These are phyloP conservation scores for Alexandromys fortis DNA, from an alignment of 2,113 vertebrate species.

Conservation along the genomic window DNA sequence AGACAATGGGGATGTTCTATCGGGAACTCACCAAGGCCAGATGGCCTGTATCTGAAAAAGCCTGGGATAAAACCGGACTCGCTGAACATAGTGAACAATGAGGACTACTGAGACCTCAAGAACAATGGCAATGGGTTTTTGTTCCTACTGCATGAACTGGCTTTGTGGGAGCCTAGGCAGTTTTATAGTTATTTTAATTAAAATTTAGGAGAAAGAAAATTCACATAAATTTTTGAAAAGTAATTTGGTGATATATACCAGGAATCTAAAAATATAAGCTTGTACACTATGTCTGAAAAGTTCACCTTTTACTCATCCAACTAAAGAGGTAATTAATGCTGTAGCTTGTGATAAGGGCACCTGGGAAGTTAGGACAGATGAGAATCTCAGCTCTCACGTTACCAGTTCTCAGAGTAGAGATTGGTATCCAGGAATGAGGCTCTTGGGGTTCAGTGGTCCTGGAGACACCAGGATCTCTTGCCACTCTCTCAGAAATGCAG, in stretches of 20 bases:
- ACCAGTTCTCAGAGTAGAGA: neutral
- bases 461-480: neutral
- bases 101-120: too few species aligned
- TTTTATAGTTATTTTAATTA: too few species aligned
- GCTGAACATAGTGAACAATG: too few species aligned
- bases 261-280: neutral
- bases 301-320: neutral
- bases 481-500: neutral
- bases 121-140: too few species aligned
- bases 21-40: too few species aligned
- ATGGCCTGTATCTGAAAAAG: too few species aligned
- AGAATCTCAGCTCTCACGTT: neutral
- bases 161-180: too few species aligned
- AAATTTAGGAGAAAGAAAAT: neutral
- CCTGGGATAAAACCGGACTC: too few species aligned
- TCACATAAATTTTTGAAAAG: neutral
- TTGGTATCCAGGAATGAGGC: neutral
- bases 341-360: neutral
- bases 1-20: too few species aligned
- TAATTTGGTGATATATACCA: neutral
- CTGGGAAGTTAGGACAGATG: neutral
- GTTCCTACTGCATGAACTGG: too few species aligned
- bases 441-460: neutral
- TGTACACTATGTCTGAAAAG: neutral
- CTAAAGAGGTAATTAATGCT: neutral